Percentiles rank a stretch among this genome's conserved stretches.
Evolutionary conservation across 2,888 invertebrate species (phyloP).

Genomic region (Corbicula japonica): DNA sequence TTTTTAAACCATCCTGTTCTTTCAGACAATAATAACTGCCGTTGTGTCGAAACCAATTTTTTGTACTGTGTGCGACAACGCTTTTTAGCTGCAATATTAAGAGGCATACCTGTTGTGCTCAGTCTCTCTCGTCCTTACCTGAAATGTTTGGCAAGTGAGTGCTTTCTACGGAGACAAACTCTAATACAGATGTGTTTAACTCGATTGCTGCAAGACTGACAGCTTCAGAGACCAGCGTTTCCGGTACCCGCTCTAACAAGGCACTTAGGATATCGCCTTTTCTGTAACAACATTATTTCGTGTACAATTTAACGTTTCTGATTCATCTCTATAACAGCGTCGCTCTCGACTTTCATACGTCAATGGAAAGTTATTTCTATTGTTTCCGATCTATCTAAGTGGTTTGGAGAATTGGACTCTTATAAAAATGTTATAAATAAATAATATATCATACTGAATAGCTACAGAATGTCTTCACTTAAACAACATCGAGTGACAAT

Average conservation of each 20-base stretch:
- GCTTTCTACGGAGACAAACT: conserved; percentile 53
- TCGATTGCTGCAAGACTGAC: conserved; percentile 12
- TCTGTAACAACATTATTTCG: conserved; percentile 17
- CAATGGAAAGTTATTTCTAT: background rate
- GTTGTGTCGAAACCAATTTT: background rate
- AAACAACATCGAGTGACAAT: too few relatives aligned
- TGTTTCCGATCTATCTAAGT: background rate
- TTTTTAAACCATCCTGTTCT: background rate
- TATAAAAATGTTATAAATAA: too few relatives aligned
- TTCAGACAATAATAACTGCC: background rate
- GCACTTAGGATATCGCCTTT: conserved; percentile 42
- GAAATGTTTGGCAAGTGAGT: conserved; percentile 29
- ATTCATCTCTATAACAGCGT: background rate
- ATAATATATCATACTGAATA: too few relatives aligned
- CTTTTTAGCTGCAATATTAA: background rate
- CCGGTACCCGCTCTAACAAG: conserved; percentile 47
- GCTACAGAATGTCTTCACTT: too few relatives aligned
- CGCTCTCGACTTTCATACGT: background rate
- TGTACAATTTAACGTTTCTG: background rate
- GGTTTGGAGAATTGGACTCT: too few relatives aligned
- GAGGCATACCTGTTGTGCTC: background rate
- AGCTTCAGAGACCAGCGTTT: conserved; percentile 42
- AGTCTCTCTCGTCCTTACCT: conserved; percentile 28
- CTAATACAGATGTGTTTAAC: conserved; percentile 37
- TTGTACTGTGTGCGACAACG: background rate